Conservation (phyloP, 2,797 vertebrate species). For the Enteromius argenteus region DNA sequence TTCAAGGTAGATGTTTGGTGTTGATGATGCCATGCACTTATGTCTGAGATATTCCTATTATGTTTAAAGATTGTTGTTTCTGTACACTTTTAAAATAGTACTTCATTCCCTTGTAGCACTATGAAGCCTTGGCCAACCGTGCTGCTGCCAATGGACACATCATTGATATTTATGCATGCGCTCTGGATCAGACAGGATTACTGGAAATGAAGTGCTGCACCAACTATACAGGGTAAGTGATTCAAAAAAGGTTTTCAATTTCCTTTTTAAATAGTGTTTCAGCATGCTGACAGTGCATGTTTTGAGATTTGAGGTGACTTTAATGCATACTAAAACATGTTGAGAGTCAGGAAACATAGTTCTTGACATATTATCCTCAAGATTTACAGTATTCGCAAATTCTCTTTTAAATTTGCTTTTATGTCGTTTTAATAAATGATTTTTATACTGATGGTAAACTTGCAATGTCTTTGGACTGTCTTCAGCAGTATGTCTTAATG, state of each 20-base stretch:
- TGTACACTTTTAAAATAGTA: conserved; percentile 5
- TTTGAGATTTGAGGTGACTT: neutral
- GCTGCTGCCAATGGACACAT: conserved; percentile 92
- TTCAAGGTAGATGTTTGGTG: neutral
- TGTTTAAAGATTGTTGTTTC: neutral
- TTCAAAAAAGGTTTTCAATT: neutral
- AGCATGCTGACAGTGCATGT: neutral
- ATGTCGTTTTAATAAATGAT: neutral
- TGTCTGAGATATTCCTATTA: neutral
- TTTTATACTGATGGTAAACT: neutral
- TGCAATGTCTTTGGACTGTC: neutral
- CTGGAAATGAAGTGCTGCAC: conserved; percentile 97
- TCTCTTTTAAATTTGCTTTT: neutral
- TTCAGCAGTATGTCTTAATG: neutral
- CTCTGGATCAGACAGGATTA: conserved; percentile 93
- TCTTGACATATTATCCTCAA: neutral
- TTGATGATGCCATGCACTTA: neutral
- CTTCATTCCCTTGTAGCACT: conserved; percentile 81
- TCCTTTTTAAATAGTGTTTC: neutral
- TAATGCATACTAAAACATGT: neutral
- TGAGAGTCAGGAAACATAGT: neutral
- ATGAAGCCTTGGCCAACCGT: conserved; percentile 90
- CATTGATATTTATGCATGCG: conserved; percentile 95
- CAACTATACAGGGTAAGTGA: conserved; percentile 90
- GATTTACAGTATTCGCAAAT: neutral